Percentiles rank a stretch among this genome's conserved stretches.
phyloP scores from a whole-genome alignment of 2,797 vertebrate genomes.

The Manis pentadactyla region DNA sequence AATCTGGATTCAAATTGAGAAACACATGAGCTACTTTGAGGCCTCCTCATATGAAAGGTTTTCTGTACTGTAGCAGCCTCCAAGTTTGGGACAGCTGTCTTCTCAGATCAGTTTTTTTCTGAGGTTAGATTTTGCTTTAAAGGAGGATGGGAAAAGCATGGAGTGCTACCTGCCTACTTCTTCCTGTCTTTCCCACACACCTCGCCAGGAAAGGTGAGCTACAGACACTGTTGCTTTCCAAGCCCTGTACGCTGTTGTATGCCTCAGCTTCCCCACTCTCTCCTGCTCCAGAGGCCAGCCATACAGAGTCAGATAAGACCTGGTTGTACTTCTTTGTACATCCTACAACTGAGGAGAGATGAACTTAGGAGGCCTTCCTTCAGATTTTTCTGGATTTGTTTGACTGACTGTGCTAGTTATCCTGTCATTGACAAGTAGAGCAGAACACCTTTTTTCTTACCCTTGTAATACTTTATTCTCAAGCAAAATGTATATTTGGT shows the following conservation, averaged over 20 bases:
- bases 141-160: background rate
- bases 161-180: background rate
- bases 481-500: background rate
- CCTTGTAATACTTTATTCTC: background rate
- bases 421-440: background rate
- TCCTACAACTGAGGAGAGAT: background rate
- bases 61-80: background rate
- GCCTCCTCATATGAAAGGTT: background rate
- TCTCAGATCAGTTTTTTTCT: background rate
- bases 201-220: background rate
- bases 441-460: background rate
- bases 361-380: background rate
- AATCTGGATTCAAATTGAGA: background rate
- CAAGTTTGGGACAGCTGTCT: background rate
- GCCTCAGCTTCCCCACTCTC: background rate
- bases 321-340: background rate
- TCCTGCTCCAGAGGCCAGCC: background rate
- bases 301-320: background rate
- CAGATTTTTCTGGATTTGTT: background rate
- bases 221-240: background rate
- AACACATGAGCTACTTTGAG: background rate
- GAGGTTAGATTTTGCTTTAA: slow-evolving; percentile 10
- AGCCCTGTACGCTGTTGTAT: background rate
- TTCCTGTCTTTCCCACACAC: background rate
- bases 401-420: background rate